Evolutionary conservation across 2,888 invertebrate species (phyloP).

Genomic region (Microplitis manilae): DNA sequence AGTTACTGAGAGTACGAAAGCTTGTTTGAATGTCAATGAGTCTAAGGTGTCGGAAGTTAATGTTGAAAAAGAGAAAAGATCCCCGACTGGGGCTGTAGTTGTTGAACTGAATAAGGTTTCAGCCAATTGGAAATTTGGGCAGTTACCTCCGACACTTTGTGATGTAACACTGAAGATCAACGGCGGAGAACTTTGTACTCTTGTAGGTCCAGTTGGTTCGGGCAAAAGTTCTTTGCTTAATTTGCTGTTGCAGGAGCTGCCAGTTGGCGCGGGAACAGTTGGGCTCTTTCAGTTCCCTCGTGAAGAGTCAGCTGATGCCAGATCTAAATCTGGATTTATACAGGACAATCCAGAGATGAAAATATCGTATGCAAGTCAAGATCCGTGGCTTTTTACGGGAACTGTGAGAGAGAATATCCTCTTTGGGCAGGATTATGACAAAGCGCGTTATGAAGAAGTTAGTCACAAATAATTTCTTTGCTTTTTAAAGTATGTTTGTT

Average conservation of each 20-base stretch:
- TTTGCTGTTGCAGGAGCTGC: constrained; percentile 71
- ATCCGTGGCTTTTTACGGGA: constrained; percentile 80
- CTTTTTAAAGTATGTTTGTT: not conserved
- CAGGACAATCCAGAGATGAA: constrained; percentile 54
- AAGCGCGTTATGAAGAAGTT: constrained; percentile 75
- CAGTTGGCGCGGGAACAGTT: constrained; percentile 69
- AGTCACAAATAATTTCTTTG: not conserved
- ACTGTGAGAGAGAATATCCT: constrained; percentile 82
- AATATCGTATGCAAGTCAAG: constrained; percentile 78
- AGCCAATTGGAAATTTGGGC: constrained; percentile 62
- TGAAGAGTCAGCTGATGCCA: not conserved
- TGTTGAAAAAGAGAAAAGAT: not conserved
- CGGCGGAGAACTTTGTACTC: constrained; percentile 72
- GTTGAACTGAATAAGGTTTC: constrained; percentile 57
- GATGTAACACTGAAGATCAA: constrained; percentile 71
- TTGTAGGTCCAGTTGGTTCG: constrained; percentile 80
- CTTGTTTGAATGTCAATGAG: not conserved
- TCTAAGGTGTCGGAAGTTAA: not conserved
- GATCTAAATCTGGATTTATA: constrained; percentile 42
- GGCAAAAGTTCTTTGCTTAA: constrained; percentile 76
- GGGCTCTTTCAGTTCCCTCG: constrained; percentile 44
- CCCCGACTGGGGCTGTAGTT: constrained; percentile 49
- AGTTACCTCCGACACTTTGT: constrained; percentile 70
- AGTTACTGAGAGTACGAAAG: not conserved
- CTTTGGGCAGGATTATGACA: constrained; percentile 79